These are phyloP conservation scores for Coelopa pilipes DNA, from an alignment of 2,888 invertebrate species.

Conservation along the genomic window DNA sequence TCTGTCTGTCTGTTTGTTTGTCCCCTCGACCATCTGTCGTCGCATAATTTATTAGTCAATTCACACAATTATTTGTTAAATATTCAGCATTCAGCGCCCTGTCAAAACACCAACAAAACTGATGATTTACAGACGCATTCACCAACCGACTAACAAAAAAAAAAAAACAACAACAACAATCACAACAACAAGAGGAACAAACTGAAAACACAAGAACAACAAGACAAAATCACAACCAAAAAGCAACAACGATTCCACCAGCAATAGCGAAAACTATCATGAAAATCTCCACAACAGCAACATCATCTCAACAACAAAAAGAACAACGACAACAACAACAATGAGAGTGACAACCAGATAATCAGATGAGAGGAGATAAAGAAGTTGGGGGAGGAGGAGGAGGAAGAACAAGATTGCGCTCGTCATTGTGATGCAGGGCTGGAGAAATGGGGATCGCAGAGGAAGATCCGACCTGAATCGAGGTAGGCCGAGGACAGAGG, in stretches of 20 bases:
- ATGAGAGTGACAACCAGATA: too few species aligned
- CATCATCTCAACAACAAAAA: too few species aligned
- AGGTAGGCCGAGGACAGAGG: too few species aligned
- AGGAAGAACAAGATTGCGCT: too few species aligned
- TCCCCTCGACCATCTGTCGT: not conserved
- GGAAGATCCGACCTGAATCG: too few species aligned
- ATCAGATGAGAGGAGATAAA: too few species aligned
- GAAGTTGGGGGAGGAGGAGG: too few species aligned
- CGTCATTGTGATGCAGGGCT: too few species aligned
- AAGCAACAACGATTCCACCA: not conserved
- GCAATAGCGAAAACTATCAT: too few species aligned
- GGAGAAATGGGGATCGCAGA: too few species aligned
- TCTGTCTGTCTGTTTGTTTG: not conserved
- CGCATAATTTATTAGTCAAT: slow-evolving; percentile 62
- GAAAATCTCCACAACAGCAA: too few species aligned
- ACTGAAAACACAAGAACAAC: not conserved
- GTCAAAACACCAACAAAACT: slow-evolving; percentile 55
- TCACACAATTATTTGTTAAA: slow-evolving; percentile 64
- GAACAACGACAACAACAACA: too few species aligned
- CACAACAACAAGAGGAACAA: slow-evolving; percentile 24
- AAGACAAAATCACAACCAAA: not conserved
- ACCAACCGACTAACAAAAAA: not conserved
- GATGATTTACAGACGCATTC: slow-evolving; percentile 55
- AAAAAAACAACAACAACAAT: not conserved
- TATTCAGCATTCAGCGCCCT: slow-evolving; percentile 62